Base-by-base conservation (phyloP, 2,888 invertebrate genomes). In the Acanthoscelides obtectus region DNA sequence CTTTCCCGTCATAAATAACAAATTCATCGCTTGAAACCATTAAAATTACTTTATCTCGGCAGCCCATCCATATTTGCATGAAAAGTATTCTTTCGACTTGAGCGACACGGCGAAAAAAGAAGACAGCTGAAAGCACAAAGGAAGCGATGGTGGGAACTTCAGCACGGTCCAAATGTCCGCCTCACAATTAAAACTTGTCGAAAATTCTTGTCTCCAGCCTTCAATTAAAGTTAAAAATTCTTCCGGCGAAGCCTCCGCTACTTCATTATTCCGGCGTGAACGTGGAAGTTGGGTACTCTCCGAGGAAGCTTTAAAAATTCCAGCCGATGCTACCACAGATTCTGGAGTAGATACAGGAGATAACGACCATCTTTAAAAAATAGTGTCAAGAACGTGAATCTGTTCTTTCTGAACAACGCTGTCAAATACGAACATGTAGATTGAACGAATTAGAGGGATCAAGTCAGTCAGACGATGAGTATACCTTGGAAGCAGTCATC, bases 161-260 rank as follows among this genome's bases (percentile, higher is more conserved):
- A 45, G 45, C 45, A 12, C 45, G 45, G 17, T 45, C 17, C 45
- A 45, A 45, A 12, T 45, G 45, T 45, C 45, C 45, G 45, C n/a
- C n/a, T n/a, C 45, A 45, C 72, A 67, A 73, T 73, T 70, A 70
- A 72, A 72, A 71, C 70, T 69, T 69, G 73, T 70, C 71, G 72
- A 20, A 69, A 71, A 69, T 66, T 63, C 64, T 25, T 65, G 64
- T 71, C 45, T 72, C 73, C 72, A 69, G 72, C 69, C 73, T 73
- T 72, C 72, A 73, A 72, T 73, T 73, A 67, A 73, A 73, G 71
- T 73, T 72, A 45, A 70, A 65, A 71, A 73, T 72, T 68, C 69
- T 68, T 67, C 65, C 69, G 68, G 27, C 22, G n/a, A n/a, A n/a
- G 72, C 45, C 67, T 72, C 69, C 68, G 71, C 70, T 70, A 72